Base-by-base conservation (phyloP, 2,888 invertebrate species). In the Alviniconcha strummeri region DNA sequence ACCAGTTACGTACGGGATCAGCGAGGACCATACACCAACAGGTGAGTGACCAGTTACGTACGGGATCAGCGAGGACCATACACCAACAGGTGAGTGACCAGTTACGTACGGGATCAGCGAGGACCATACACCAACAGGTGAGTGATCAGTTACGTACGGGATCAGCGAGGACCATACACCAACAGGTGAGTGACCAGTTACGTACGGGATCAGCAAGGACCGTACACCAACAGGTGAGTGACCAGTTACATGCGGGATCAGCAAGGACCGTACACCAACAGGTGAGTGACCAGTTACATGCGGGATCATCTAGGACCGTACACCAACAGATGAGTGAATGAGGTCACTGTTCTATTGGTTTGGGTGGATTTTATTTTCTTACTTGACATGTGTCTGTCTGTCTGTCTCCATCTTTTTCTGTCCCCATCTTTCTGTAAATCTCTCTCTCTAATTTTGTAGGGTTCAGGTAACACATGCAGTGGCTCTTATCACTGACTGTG, bases 1-100 rank as follows among this genome's bases (percentile, higher is more conserved):
- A 95, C 95, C 76, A 96, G 95, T 15, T 97, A 98, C 93, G 95
- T 97, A 82, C 96, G 96, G 90, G 96, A 97, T 88, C 98, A 88
- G n/a, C n/a, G n/a, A n/a, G n/a, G n/a, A n/a, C 97, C 97, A 93
- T 98, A 98, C 36, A 36, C 0, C 36, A 36, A 36, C 36, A 36
- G 36, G 36, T 36, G 36, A 36, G 36, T 36, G 36, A 95, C 95
- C 76, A 96, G 95, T 15, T 97, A 98, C 93, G 95, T 97, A 82
- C 96, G 96, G 90, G 96, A 97, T 88, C 98, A 98, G n/a, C n/a
- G n/a, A n/a, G n/a, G n/a, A 88, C 97, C 97, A 93, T 98, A 98
- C 91, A 97, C 97, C 96, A 98, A 98, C 93, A 90, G 93, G 93
- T 93, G 84, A 57, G 76, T 17, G 64, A 95, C n/a, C n/a, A n/a